Percentiles rank a stretch among this genome's conserved stretches.
phyloP scores from a whole-genome alignment of 2,797 vertebrate genomes.

The Betta splendens region DNA sequence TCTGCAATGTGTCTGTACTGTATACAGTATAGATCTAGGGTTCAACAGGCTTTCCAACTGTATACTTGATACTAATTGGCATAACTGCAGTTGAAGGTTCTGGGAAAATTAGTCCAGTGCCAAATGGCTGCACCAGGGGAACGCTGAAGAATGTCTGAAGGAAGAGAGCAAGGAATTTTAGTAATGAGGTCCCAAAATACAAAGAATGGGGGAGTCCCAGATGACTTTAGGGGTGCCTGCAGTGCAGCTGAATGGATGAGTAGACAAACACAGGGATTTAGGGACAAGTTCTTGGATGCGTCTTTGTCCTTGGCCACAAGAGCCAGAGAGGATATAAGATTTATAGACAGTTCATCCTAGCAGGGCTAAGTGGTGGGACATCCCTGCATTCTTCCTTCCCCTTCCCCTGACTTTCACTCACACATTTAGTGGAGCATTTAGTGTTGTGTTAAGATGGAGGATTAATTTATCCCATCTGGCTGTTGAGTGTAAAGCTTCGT shows the following conservation, averaged over 20 bases:
- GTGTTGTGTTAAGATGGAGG: constrained; percentile 66
- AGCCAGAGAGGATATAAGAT: constrained; percentile 55
- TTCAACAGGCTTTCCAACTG: constrained; percentile 18
- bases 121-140: constrained; percentile 71
- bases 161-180: constrained; percentile 68
- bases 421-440: constrained; percentile 45
- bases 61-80: constrained; percentile 42
- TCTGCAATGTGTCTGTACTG: constrained; percentile 13
- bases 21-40: neutral
- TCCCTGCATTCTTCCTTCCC: constrained; percentile 22
- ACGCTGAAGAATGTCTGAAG: constrained; percentile 77
- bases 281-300: constrained; percentile 33
- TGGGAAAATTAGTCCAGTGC: constrained; percentile 73
- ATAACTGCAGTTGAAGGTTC: constrained; percentile 60
- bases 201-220: constrained; percentile 44
- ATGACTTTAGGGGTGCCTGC: constrained; percentile 47
- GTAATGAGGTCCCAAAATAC: constrained; percentile 51
- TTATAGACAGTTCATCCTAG: constrained; percentile 53
- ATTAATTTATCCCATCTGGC: constrained; percentile 77
- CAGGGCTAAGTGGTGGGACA: constrained; percentile 36
- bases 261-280: constrained; percentile 46
- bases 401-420: constrained; percentile 25
- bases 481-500: constrained; percentile 60
- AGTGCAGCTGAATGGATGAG: constrained; percentile 53
- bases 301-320: constrained; percentile 56